Conservation (phyloP, 2,888 invertebrate genomes). For the Pseudococcus longispinus region DNA sequence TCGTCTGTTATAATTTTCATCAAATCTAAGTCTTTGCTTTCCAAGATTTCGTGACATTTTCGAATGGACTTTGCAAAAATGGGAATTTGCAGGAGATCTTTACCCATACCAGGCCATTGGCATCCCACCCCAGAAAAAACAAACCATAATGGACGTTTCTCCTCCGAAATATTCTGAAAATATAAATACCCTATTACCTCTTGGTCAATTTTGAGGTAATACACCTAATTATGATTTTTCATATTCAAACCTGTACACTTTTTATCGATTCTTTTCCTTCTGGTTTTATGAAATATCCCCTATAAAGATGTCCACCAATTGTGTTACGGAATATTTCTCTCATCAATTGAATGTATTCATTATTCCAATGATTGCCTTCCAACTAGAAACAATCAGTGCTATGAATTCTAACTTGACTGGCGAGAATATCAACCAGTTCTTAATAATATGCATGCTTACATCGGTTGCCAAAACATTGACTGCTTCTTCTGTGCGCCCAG, state of each 20-base stretch:
- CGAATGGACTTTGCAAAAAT: constrained; percentile 77
- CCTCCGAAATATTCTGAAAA: constrained; percentile 69
- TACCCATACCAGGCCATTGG: constrained; percentile 86
- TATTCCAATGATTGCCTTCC: neutral
- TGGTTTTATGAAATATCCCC: neutral
- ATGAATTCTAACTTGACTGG: too few species aligned
- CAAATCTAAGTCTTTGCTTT: constrained; percentile 72
- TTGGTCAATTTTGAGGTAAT: too few species aligned
- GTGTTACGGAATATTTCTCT: neutral
- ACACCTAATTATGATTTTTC: neutral
- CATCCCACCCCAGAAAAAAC: constrained; percentile 92
- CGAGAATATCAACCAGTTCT: too few species aligned
- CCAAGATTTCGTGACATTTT: constrained; percentile 70
- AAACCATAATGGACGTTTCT: constrained; percentile 80
- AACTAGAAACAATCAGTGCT: neutral
- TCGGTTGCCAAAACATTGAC: too few species aligned
- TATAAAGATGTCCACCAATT: neutral
- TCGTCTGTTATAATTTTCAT: constrained; percentile 70
- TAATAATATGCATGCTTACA: too few species aligned
- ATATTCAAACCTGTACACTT: neutral
- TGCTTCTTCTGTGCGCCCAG: too few species aligned
- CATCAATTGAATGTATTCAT: neutral
- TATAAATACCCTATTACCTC: neutral
- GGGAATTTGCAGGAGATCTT: constrained; percentile 75
- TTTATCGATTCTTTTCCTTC: neutral